A percentile compares a stretch with the other conserved stretches of the same genome.
phyloP scores from a whole-genome alignment of 2,888 invertebrate species.

The Callosobruchus maculatus region DNA sequence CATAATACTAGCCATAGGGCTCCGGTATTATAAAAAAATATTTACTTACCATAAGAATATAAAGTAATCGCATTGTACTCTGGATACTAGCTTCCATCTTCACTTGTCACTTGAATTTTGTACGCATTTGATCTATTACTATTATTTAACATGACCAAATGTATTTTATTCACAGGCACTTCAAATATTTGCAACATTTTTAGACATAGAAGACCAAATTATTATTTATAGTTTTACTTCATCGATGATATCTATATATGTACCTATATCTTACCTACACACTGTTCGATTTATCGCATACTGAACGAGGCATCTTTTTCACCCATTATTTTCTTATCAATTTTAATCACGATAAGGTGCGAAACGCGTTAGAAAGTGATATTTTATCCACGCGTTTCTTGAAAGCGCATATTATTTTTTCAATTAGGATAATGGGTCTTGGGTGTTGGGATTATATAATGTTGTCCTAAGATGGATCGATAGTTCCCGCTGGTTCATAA shows the following conservation, averaged over 20 bases:
- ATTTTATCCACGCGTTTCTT: background rate
- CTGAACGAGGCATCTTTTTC: background rate
- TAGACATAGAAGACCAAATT: background rate
- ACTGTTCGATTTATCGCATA: background rate
- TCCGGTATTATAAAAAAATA: background rate
- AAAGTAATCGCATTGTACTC: background rate
- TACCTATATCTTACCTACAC: background rate
- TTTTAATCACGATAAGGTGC: background rate
- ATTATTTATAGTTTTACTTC: too few relatives aligned
- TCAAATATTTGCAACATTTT: background rate
- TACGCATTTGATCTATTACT: background rate
- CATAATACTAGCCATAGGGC: too few relatives aligned
- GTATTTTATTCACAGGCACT: background rate
- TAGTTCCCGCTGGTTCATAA: background rate
- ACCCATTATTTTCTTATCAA: background rate
- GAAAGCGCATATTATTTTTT: background rate
- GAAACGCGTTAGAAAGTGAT: background rate
- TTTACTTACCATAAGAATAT: background rate
- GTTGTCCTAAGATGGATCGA: background rate
- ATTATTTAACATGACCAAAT: background rate
- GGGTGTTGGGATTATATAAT: background rate
- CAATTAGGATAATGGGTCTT: background rate
- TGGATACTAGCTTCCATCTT: background rate
- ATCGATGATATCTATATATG: too few relatives aligned
- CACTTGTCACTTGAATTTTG: background rate